These are phyloP conservation scores for Calliopsis andreniformis DNA, from an alignment of 1,140 invertebrate species.

Conservation along the genomic window DNA sequence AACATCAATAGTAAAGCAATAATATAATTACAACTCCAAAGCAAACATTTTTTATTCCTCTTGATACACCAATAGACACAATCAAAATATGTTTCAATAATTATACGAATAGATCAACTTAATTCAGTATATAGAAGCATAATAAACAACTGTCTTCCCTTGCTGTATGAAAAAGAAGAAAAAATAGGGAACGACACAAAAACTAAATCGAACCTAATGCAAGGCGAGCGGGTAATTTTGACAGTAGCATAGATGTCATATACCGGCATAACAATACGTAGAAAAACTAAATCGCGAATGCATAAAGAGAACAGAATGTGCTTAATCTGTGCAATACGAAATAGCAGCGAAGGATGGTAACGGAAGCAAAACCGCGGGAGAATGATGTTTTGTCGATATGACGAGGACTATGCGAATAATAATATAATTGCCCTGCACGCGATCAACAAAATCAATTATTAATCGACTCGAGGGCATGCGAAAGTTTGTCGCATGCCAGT, in stretches of 20 bases:
- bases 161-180: no score
- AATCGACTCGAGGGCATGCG: background rate
- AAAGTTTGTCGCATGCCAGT: background rate
- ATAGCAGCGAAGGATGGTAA: background rate
- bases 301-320: background rate
- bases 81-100: no score
- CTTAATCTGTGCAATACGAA: background rate
- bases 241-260: constrained; percentile 70
- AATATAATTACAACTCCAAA: no score
- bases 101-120: no score
- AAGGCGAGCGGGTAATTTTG: constrained; percentile 67
- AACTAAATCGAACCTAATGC: constrained; percentile 61
- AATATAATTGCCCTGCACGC: constrained; percentile 70
- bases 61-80: no score
- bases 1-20: no score
- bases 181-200: background rate
- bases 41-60: no score
- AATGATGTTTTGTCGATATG: constrained; percentile 79
- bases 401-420: constrained; percentile 56
- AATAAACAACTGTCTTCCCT: no score
- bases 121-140: no score
- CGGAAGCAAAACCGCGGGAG: constrained; percentile 67
- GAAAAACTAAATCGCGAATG: constrained; percentile 29
- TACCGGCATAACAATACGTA: constrained; percentile 71
- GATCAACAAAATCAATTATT: constrained; percentile 35